Evolutionary conservation across 2,113 vertebrate species (phyloP).

Genomic region (Drymodes brunneopygia): DNA sequence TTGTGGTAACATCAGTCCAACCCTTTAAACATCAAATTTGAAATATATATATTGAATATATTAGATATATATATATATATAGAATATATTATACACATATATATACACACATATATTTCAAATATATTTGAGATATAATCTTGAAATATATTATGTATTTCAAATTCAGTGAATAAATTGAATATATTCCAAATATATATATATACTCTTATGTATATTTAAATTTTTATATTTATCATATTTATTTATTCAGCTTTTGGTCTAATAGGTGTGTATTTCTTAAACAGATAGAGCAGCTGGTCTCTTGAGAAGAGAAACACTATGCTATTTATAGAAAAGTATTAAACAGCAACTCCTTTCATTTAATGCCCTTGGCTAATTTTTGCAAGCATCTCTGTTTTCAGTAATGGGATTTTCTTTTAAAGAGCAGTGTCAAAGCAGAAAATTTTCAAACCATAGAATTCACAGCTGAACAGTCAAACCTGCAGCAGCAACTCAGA

Average conservation of each 20-base stretch:
- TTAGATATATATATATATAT: not conserved
- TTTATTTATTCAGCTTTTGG: not conserved
- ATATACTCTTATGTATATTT: not conserved
- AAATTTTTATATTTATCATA: not conserved
- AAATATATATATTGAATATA: not conserved
- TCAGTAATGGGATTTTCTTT: slow-evolving; percentile 12
- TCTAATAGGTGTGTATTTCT: not conserved
- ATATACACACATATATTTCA: not conserved
- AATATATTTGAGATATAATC: not conserved
- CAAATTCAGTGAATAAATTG: not conserved
- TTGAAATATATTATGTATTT: not conserved
- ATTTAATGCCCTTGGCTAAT: not conserved
- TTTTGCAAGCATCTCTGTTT: slow-evolving; percentile 28
- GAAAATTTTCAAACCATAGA: slow-evolving; percentile 3
- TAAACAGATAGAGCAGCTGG: slow-evolving; percentile 24
- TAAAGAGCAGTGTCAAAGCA: not conserved
- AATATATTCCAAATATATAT: not conserved
- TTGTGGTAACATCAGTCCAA: not conserved
- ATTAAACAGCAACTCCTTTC: slow-evolving; percentile 5
- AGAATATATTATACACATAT: not conserved
- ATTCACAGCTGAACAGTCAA: not conserved
- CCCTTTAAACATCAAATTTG: not conserved
- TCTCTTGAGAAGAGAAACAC: slow-evolving; percentile 3
- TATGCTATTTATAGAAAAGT: slow-evolving; percentile 36
- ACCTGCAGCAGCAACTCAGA: not conserved